A percentile compares a stretch with the other conserved stretches of the same genome.
These are phyloP conservation scores for Campylomormyrus tamandua DNA, from an alignment of 2,113 vertebrate genomes.

Conservation along the genomic window DNA sequence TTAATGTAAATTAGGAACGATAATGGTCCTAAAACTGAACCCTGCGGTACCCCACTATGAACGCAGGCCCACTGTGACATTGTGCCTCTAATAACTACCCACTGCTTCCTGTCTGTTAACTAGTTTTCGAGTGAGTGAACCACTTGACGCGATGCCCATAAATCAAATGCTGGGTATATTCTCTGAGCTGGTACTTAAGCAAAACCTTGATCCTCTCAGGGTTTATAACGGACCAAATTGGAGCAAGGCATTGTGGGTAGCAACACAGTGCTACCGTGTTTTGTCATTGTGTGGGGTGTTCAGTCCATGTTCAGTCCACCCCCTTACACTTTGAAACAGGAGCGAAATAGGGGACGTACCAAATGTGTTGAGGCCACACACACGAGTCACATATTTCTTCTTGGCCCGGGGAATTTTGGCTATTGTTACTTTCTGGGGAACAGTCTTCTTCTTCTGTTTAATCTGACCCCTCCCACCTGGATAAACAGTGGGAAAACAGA, in stretches of 20 bases:
- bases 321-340: not conserved
- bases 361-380: slow-evolving; percentile 90
- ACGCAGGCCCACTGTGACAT: no score
- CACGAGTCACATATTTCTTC: slow-evolving; percentile 97
- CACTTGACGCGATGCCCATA: not conserved
- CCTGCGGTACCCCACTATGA: no score
- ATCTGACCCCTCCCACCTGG: slow-evolving; percentile 94
- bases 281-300: not conserved
- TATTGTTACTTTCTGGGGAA: slow-evolving; percentile 95
- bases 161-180: not conserved
- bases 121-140: not conserved
- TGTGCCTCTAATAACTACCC: no score
- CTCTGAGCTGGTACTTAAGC: not conserved
- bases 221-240: not conserved
- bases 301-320: not conserved
- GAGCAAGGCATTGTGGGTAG: not conserved
- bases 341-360: slow-evolving; percentile 59
- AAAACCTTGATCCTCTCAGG: not conserved
- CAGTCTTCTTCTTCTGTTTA: slow-evolving; percentile 98
- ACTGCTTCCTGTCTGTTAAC: no score
- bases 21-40: no score
- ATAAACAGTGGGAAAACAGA: slow-evolving; percentile 13
- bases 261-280: not conserved
- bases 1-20: no score
- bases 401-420: slow-evolving; percentile 98